These are phyloP conservation scores for Carpatolechia fugitivella DNA, from an alignment of 2,888 invertebrate species.

Conservation along the genomic window DNA sequence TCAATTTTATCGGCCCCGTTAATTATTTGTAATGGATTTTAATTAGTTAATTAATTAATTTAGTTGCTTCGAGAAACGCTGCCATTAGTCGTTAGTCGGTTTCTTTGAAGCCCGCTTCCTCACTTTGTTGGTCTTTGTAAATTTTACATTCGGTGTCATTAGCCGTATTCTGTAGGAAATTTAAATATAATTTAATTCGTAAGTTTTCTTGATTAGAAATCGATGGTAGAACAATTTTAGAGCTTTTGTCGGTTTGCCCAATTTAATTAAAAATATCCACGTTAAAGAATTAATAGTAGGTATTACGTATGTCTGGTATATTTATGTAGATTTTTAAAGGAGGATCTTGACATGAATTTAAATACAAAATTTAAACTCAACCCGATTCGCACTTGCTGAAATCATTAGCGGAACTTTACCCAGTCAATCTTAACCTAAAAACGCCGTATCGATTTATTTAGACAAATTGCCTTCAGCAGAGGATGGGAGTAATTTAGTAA, in stretches of 20 bases:
- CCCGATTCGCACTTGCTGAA: too few species aligned
- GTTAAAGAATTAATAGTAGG: too few species aligned
- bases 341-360: too few species aligned
- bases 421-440: not conserved
- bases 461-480: slow-evolving; percentile 42
- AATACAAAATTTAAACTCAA: too few species aligned
- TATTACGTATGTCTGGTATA: too few species aligned
- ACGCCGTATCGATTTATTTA: slow-evolving; percentile 33
- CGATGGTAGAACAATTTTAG: slow-evolving; percentile 15
- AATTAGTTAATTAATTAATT: slow-evolving; percentile 73
- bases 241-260: not conserved
- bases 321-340: too few species aligned
- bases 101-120: slow-evolving; percentile 52
- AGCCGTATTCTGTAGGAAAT: slow-evolving; percentile 18
- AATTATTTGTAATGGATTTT: slow-evolving; percentile 66
- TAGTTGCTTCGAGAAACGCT: slow-evolving; percentile 40
- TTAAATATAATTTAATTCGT: slow-evolving; percentile 20
- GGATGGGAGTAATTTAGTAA: slow-evolving; percentile 76
- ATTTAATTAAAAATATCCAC: not conserved
- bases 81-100: slow-evolving; percentile 36
- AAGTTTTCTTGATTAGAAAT: slow-evolving; percentile 18
- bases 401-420: not conserved
- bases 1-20: slow-evolving; percentile 50
- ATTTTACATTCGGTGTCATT: slow-evolving; percentile 34
- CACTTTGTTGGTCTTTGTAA: slow-evolving; percentile 45